phyloP scores from a whole-genome alignment of 1,140 invertebrate genomes.

The Yoshiicerus persimilis region DNA sequence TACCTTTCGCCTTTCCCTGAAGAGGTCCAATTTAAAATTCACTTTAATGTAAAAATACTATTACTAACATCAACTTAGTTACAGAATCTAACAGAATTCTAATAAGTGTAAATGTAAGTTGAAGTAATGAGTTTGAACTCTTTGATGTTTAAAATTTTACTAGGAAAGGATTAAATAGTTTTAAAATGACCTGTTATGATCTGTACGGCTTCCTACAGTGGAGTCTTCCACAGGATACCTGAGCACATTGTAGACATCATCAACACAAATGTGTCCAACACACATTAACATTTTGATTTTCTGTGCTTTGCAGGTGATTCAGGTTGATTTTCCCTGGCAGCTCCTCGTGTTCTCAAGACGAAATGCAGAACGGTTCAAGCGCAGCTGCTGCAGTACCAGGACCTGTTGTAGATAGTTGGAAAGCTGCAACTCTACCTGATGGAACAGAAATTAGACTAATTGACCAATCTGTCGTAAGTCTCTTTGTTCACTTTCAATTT shows the following conservation, averaged over 20 bases:
- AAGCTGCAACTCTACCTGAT: background rate
- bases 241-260: conserved; percentile 37
- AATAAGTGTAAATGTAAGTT: too few relatives aligned
- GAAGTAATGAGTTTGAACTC: too few relatives aligned
- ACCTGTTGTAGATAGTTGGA: background rate
- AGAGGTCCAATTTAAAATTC: too few relatives aligned
- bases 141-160: too few relatives aligned
- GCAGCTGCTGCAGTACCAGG: background rate
- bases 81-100: too few relatives aligned
- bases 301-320: background rate
- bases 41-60: too few relatives aligned
- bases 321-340: background rate
- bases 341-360: background rate
- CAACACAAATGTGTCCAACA: conserved; percentile 43
- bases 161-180: background rate
- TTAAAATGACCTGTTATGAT: conserved; percentile 36
- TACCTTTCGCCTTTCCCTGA: too few relatives aligned
- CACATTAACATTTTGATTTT: conserved; percentile 25
- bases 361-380: background rate
- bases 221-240: conserved; percentile 46
- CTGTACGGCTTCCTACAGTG: conserved; percentile 38
- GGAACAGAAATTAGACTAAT: conserved; percentile 38
- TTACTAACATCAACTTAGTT: too few relatives aligned
- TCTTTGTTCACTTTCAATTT: background rate
- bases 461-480: conserved; percentile 37